Evolutionary conservation across 1,140 invertebrate genomes (phyloP), one percentile per base, ranked within the genome.

Genomic region (Pachypsylla venusta): DNA sequence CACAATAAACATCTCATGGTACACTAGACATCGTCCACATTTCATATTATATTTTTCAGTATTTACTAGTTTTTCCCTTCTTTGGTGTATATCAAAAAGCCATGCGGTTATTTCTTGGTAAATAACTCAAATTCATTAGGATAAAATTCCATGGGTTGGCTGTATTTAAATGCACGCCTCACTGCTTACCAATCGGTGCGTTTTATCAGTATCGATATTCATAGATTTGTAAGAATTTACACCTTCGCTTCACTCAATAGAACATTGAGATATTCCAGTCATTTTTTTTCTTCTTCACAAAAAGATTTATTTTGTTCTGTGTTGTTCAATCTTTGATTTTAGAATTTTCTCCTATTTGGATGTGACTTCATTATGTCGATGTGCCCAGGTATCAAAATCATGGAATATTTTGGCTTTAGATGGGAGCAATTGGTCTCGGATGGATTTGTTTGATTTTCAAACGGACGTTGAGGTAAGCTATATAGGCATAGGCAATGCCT

Each of bases 371-470:
- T 75, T 99, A 64, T 99, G 96, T 74, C 79, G 95, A 65, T 99
- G 94, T 82, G 95, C 95, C 64, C 95, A 98, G 81, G 82, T 85
- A 10, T 98, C 91, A 64, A 92, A 91, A 78, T 79, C 86, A 71
- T 99, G 96, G 96, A 98, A 99, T 74, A 79, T 94, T 53, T 75
- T 99, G 64, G 96, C 96, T 42, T 77, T 99, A 60, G 96, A 99
- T 76, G 96, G 96, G 57, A 97, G 92, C 67, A 99, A 98, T 74
- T 99, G 96, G 96, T 94, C 98, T 74, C 81, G 89, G 72, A 96
- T 99, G 69, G 93, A 99, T 76, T 76, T 99, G 35, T 99, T 99
- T 77, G 84, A 94, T 74, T 99, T 98, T 75, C 96, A 99, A 74
- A 85, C 83, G 68, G 95, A 98, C 77, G 90, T 99, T 56, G 91